Evolutionary conservation across 1,140 invertebrate genomes (phyloP).

Genomic region (Tetragonula clypearis): DNA sequence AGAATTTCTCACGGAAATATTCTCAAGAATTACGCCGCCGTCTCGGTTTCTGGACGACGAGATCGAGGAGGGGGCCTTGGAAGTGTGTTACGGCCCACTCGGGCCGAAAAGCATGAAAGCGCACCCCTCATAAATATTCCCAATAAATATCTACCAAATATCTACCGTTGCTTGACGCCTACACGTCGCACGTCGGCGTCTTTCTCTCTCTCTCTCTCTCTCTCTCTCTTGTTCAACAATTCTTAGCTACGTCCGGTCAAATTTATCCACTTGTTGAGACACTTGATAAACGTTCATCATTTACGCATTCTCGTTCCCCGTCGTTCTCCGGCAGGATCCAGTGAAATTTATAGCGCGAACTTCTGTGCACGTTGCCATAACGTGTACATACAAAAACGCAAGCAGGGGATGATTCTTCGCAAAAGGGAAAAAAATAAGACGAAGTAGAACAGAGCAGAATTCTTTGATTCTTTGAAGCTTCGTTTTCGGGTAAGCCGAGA

Average conservation of each 20-base stretch:
- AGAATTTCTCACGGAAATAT: conserved; percentile 54
- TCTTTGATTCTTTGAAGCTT: no score
- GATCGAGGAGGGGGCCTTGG: conserved; percentile 33
- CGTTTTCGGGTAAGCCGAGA: no score
- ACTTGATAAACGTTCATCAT: background rate
- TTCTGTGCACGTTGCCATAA: no score
- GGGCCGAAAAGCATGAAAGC: conserved; percentile 55
- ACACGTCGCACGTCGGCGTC: conserved; percentile 31
- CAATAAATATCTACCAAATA: conserved; percentile 59
- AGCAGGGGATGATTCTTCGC: no score
- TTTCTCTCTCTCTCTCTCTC: background rate
- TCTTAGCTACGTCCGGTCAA: conserved; percentile 20
- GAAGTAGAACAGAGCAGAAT: no score
- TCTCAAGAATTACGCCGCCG: conserved; percentile 25
- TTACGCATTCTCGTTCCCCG: no score
- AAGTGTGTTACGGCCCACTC: conserved; percentile 58
- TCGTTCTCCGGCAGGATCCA: no score
- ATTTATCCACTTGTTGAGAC: conserved; percentile 3
- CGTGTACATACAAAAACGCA: no score
- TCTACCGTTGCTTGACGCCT: conserved; percentile 60
- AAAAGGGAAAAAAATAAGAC: no score
- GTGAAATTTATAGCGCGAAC: no score
- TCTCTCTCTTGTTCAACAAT: conserved; percentile 13
- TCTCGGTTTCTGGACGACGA: conserved; percentile 36
- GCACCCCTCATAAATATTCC: conserved; percentile 62